These are phyloP conservation scores for Cotesia typhae DNA, from an alignment of 1,140 invertebrate species.

Conservation along the genomic window DNA sequence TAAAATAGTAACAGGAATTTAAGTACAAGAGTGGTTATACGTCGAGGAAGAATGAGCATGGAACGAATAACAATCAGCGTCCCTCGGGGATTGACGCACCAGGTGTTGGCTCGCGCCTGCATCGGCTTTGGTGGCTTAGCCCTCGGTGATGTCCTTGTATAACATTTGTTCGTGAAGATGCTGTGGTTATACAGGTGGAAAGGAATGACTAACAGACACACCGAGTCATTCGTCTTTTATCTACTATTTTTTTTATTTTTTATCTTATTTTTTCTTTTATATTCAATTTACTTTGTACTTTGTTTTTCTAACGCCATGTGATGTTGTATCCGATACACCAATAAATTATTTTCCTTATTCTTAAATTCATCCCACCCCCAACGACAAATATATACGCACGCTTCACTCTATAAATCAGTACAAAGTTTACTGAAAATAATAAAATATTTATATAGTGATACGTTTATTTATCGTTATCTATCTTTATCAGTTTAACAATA, in stretches of 20 bases:
- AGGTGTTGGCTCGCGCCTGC: conserved; percentile 60
- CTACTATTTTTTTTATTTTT: conserved; percentile 12
- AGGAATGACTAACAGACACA: conserved; percentile 17
- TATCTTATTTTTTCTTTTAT: conserved; percentile 5
- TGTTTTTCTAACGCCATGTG: no score
- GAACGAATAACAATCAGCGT: conserved; percentile 61
- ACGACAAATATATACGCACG: no score
- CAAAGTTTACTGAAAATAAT: no score
- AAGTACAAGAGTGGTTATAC: conserved; percentile 36
- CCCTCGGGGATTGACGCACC: conserved; percentile 60
- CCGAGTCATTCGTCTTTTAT: conserved; percentile 23
- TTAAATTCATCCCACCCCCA: no score
- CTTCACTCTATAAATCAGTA: no score
- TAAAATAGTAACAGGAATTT: conserved; percentile 16
- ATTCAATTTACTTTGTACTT: conserved; percentile 1
- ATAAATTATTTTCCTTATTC: no score
- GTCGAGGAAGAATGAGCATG: conserved; percentile 44
- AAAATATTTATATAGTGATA: no score
- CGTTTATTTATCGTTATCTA: no score
- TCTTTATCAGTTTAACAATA: no score
- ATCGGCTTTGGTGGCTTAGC: conserved; percentile 55
- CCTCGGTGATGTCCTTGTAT: conserved; percentile 38
- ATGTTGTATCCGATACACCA: no score
- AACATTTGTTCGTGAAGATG: conserved; percentile 28
- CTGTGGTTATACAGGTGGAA: conserved; percentile 25